These are phyloP conservation scores for Drosophila tripunctata DNA, from an alignment of 2,888 invertebrate genomes.

Conservation along the genomic window DNA sequence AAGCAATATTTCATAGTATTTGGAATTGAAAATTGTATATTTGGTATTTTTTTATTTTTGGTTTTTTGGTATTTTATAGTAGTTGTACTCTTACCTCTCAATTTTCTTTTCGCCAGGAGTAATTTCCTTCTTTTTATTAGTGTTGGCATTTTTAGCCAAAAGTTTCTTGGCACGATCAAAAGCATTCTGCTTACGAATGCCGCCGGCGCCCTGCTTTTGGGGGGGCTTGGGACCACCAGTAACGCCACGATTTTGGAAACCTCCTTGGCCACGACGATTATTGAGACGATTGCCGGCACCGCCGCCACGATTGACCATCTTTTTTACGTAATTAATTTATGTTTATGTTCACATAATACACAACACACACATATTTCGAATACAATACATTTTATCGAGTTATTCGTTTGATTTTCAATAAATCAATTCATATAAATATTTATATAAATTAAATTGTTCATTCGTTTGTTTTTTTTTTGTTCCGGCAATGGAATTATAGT, in stretches of 20 bases:
- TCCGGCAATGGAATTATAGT: too few relatives aligned
- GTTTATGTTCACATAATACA: slow-evolving; percentile 6
- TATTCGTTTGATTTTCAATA: not conserved
- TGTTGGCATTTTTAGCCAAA: slow-evolving; percentile 85
- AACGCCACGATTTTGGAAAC: slow-evolving; percentile 84
- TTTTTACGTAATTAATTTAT: slow-evolving; percentile 51
- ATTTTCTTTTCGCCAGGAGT: slow-evolving; percentile 85
- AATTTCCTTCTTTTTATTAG: slow-evolving; percentile 85
- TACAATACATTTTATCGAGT: slow-evolving; percentile 39
- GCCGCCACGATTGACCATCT: slow-evolving; percentile 84
- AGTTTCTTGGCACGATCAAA: slow-evolving; percentile 85
- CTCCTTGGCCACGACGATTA: slow-evolving; percentile 84
- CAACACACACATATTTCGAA: slow-evolving; percentile 13
- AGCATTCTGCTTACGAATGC: slow-evolving; percentile 85
- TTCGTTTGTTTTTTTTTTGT: slow-evolving; percentile 16
- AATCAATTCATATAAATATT: too few relatives aligned
- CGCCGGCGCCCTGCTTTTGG: slow-evolving; percentile 83
- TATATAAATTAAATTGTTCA: slow-evolving; percentile 12
- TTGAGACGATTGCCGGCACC: slow-evolving; percentile 79
- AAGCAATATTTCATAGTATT: slow-evolving; percentile 35
- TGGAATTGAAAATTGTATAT: slow-evolving; percentile 3
- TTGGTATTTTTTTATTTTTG: slow-evolving; percentile 40
- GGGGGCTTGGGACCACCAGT: slow-evolving; percentile 82
- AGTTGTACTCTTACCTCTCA: slow-evolving; percentile 84
- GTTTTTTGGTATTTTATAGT: slow-evolving; percentile 55